Evolutionary conservation across 2,113 vertebrate species (phyloP), one percentile per base, ranked within the genome.

Genomic region (Sinocyclocheilus maitianheensis): DNA sequence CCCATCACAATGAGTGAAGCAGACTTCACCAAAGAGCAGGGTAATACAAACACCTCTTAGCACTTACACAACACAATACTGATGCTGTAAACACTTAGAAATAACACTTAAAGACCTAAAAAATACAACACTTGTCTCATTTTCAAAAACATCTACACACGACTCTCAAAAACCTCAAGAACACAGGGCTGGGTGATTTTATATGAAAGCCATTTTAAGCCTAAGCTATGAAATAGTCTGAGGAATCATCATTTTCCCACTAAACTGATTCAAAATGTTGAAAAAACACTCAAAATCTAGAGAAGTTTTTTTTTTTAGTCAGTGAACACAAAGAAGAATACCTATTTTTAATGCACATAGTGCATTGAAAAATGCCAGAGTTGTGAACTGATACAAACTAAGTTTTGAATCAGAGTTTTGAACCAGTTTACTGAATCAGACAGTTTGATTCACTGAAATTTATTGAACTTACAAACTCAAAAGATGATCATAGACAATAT

Each of bases 11-110:
- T 99, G 96, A 95, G 95, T 14, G 96, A 99, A 86, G 95, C 96
- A 67, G 98, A 99, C 91, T 98, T 98, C 90, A 95, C 91, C 92
- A 96, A 92, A 90, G 96, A 99, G 82, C 97, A 97, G 96, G 96
- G 98, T 98, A 89, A 96, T 94, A 87, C 85, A 83, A 53, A 78
- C 48, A 63, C 14, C 62, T 34, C 20, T 37, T 40, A 24, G 37
- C 30, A 71, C 30, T 72, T 30, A 48, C 75, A 53, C 60, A 78
- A 16, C 74, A 1, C 13, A 37, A 20, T 14, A 37, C 65, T 37
- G 12, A 18, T 55, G 43, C 53, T 5, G 30, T 24, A 63, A 77
- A 65, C n/a, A 46, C 18, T 7, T 46, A 2, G 12, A 81, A 43
- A 24, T 16, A 46, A 63, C 58, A 46, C 22, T 24, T 60, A 37